Percentiles rank a stretch among this genome's conserved stretches.
Evolutionary conservation across 2,113 vertebrate genomes (phyloP).

Genomic region (Malurus alboscapulatus): DNA sequence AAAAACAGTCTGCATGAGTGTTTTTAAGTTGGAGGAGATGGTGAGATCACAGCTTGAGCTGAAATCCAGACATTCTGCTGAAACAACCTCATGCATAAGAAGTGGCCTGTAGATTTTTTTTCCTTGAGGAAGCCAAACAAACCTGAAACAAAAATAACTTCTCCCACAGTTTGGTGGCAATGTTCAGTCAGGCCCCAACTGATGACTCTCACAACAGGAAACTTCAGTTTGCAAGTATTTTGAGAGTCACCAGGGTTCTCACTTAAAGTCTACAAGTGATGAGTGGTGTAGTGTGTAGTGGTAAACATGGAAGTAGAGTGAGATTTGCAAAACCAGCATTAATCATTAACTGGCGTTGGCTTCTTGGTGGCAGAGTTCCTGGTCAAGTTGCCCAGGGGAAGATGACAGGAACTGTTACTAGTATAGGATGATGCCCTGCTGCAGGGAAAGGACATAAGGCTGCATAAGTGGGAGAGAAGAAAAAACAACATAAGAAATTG

Average conservation of each 20-base stretch:
- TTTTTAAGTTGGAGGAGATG: constrained; percentile 30
- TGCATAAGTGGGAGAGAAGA: background rate
- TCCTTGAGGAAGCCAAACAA: background rate
- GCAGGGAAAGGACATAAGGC: background rate
- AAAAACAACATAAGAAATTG: background rate
- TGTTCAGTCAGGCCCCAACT: background rate
- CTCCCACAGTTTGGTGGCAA: background rate
- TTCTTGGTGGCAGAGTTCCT: background rate
- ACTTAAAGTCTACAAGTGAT: background rate
- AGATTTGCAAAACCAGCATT: background rate
- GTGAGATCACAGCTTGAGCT: constrained; percentile 47
- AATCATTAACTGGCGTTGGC: background rate
- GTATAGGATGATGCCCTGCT: background rate
- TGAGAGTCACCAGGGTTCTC: constrained; percentile 13
- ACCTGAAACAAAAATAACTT: constrained; percentile 33
- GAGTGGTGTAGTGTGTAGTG: background rate
- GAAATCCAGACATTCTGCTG: constrained; percentile 28
- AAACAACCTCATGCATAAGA: background rate
- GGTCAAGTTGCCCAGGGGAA: background rate
- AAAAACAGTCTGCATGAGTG: constrained; percentile 31
- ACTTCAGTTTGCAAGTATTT: constrained; percentile 35
- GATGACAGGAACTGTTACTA: background rate
- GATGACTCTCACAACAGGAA: background rate
- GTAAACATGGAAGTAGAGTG: constrained; percentile 19
- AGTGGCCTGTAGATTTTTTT: background rate